Conservation (phyloP, 2,888 invertebrate genomes). For the Xiphydria camelus region DNA sequence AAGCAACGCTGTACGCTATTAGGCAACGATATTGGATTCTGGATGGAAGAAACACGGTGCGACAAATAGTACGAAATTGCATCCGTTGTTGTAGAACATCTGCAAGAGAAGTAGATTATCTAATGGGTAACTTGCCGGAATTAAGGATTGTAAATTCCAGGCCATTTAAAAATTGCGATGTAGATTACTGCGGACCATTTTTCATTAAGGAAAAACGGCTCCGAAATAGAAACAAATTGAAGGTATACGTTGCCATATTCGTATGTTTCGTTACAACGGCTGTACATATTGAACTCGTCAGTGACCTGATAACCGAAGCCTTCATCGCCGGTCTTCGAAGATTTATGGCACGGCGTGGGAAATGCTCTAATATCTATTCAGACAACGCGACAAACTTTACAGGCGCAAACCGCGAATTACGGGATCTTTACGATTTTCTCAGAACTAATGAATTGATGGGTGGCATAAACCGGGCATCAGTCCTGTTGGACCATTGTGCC, state of each 20-base stretch:
- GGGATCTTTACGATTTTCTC: constrained; percentile 10
- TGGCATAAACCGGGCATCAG: no score
- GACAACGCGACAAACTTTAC: constrained; percentile 25
- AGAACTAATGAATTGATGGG: background rate
- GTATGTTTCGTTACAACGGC: constrained; percentile 21
- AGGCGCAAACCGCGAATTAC: constrained; percentile 15
- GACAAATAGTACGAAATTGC: constrained; percentile 12
- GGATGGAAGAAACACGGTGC: constrained; percentile 14
- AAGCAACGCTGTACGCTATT: constrained; percentile 18
- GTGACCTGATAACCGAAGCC: constrained; percentile 20
- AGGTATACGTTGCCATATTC: constrained; percentile 21
- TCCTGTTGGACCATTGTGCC: no score
- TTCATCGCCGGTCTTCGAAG: constrained; percentile 19
- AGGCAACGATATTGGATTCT: constrained; percentile 19
- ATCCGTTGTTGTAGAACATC: constrained; percentile 2
- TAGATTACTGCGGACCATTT: constrained; percentile 24
- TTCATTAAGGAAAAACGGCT: constrained; percentile 20
- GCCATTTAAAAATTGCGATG: constrained; percentile 10
- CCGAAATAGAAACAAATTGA: constrained; percentile 20
- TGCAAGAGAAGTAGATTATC: background rate
- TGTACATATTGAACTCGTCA: constrained; percentile 20
- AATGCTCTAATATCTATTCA: constrained; percentile 7
- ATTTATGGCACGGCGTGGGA: constrained; percentile 17
- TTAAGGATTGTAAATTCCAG: background rate
- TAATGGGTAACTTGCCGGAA: constrained; percentile 2